Evolutionary conservation across 2,113 vertebrate species (phyloP).

Genomic region (Actenoides lindsayi): DNA sequence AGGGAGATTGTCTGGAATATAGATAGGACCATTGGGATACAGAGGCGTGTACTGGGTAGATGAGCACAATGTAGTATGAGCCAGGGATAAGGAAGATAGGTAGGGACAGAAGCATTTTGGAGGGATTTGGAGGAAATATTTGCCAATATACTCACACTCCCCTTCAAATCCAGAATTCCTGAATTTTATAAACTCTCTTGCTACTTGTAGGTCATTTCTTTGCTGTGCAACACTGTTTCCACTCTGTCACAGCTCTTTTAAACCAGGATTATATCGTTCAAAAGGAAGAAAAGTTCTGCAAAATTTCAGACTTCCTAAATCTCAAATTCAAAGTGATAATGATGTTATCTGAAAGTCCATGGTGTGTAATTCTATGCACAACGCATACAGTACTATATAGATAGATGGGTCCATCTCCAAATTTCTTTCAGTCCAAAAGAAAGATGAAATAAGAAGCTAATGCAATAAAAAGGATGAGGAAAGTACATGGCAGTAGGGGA

Average conservation of each 20-base stretch:
- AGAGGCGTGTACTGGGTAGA: not conserved
- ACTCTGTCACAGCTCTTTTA: not conserved
- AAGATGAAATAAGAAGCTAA: not conserved
- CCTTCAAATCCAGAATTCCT: not conserved
- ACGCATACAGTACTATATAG: not conserved
- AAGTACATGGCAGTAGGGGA: not conserved
- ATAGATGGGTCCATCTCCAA: not conserved
- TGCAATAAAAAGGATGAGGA: not conserved
- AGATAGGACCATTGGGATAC: not conserved
- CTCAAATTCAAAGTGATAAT: not conserved
- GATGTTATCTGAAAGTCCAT: not conserved
- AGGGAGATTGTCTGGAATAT: not conserved
- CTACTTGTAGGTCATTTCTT: not conserved
- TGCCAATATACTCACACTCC: not conserved
- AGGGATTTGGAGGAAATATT: not conserved
- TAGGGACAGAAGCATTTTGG: not conserved
- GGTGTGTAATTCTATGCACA: not conserved
- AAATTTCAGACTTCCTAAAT: not conserved
- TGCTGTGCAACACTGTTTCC: not conserved
- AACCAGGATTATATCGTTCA: not conserved
- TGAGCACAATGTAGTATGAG: not conserved
- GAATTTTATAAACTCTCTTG: not conserved
- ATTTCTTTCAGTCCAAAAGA: not conserved
- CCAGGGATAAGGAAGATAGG: not conserved
- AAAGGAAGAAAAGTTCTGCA: not conserved